Evolutionary conservation across 2,888 invertebrate species (phyloP), one percentile per base, ranked within the genome.

Genomic region (Oligia strigilis): DNA sequence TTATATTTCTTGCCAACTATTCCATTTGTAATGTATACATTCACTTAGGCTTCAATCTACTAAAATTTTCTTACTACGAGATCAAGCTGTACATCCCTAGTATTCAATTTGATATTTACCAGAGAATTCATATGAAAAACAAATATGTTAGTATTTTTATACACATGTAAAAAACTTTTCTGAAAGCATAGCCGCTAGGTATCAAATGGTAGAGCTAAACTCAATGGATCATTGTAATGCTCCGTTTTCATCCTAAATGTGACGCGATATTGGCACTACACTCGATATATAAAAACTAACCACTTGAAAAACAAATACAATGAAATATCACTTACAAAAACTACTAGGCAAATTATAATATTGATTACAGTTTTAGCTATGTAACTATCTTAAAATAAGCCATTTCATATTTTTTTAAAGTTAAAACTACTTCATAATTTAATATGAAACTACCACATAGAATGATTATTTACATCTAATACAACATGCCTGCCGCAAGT

Each of bases 21-120:
- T 23, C 49, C 60, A 43, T 40, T 23, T 14, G 29, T 70, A 17
- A 58, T 69, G 83, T 58, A 49, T 52, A 83, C 58, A 77, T 46
- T 55, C 52, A 62, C 43, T 62, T 70, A 60, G 23, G 36, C n/a
- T 49, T 83, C 65, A 62, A 69, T 36, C n/a, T 71, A 83, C 40
- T 0, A n/a, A 36, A 14, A 43, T 4, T 6, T n/a, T 64, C 52
- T 52, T 85, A 69, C 49, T 72, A 75, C 62, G 83, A 83, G 81
- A 83, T 85, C 81, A 71, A 74, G 65, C 43, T 85, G 49, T 82
- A 72, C 67, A 75, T 2, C 14, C 11, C 46, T 29, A 69, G 9
- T 67, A 74, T 75, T 74, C 4, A 19, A 67, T 69, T 67, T 40
- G 17, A 43, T 62, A 40, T 52, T 62, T 43, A 62, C 19, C 36